Conservation (phyloP, 2,797 vertebrate genomes). For the Carapus acus region DNA sequence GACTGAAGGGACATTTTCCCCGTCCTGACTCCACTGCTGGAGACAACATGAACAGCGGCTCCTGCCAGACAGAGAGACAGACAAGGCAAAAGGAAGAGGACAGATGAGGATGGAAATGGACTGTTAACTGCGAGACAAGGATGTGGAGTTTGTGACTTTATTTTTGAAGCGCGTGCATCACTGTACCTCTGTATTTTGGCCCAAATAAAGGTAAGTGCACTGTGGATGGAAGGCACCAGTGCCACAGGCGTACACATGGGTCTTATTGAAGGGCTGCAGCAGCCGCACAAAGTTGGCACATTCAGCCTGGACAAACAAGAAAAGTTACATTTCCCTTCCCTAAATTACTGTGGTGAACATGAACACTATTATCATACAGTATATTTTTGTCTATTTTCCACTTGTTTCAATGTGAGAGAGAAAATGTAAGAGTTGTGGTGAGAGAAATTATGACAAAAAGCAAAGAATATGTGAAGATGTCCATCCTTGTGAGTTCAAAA, state of each 20-base stretch:
- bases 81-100: neutral
- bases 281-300: conserved; percentile 85
- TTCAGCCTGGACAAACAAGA: conserved; percentile 67
- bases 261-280: conserved; percentile 81
- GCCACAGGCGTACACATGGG: conserved; percentile 76
- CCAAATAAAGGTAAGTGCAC: conserved; percentile 72
- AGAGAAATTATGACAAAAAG: no score
- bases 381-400: no score
- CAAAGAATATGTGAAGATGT: no score
- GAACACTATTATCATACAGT: no score
- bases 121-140: no score
- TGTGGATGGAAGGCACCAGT: conserved; percentile 81
- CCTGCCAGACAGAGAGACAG: conserved; percentile 42
- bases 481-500: no score
- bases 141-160: no score
- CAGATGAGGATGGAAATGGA: no score
- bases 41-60: conserved; percentile 62
- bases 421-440: no score
- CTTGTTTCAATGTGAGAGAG: no score
- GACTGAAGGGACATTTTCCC: conserved; percentile 84
- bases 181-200: conserved; percentile 43
- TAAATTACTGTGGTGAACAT: no score
- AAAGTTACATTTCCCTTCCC: no score
- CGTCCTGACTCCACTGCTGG: conserved; percentile 72
- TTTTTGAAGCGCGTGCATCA: neutral